Percentiles rank a stretch among this genome's conserved stretches.
Conservation (phyloP, 2,113 vertebrate species). For the Ceuthmochares aereus region DNA sequence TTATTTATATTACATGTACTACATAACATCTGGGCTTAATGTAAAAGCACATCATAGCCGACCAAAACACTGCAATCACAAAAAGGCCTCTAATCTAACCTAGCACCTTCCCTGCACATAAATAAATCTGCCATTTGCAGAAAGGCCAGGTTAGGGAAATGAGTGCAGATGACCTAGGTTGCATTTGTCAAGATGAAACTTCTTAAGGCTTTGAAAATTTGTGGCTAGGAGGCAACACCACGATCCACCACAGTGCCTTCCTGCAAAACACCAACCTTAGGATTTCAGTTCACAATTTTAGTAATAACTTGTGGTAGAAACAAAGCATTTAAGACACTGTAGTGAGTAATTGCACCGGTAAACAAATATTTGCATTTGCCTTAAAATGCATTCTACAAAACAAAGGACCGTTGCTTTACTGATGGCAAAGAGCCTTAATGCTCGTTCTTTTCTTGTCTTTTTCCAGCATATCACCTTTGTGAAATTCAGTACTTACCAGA, state of each 20-base stretch:
- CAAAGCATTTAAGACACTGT: neutral
- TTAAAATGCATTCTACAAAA: neutral
- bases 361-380: neutral
- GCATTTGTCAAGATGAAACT: neutral
- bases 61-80: neutral
- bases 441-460: neutral
- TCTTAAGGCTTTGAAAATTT: neutral
- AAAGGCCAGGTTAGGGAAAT: neutral
- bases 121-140: neutral
- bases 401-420: neutral
- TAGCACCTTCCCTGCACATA: neutral
- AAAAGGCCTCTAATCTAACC: neutral
- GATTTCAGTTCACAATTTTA: neutral
- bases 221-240: neutral
- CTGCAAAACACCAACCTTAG: neutral
- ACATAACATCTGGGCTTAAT: slow-evolving; percentile 56
- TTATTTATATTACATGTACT: slow-evolving; percentile 39
- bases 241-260: neutral
- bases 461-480: neutral
- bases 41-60: neutral
- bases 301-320: neutral
- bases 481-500: neutral
- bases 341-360: neutral
- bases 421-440: neutral
- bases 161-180: neutral